These are phyloP conservation scores for Tuberolachnus salignus DNA, from an alignment of 2,888 invertebrate genomes.

Conservation along the genomic window DNA sequence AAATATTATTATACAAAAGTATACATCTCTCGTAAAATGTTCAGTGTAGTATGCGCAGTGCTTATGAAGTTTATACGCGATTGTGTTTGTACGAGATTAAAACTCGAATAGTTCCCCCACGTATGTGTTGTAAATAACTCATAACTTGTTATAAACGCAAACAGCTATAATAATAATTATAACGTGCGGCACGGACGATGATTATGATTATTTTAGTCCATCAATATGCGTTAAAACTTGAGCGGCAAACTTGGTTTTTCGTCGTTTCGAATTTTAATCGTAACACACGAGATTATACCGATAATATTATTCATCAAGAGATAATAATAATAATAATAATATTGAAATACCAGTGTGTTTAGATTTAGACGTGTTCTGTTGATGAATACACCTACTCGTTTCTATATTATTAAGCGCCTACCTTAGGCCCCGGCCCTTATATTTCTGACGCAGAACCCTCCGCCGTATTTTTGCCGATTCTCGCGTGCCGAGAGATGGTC, in stretches of 20 bases:
- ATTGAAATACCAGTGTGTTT: too few relatives aligned
- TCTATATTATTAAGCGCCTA: too few relatives aligned
- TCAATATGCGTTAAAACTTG: slow-evolving; percentile 4
- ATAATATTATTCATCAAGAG: neutral
- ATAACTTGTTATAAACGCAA: slow-evolving; percentile 12
- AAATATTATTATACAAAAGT: neutral
- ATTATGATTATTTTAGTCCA: neutral
- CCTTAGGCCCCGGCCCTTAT: too few relatives aligned
- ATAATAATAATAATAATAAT: too few relatives aligned
- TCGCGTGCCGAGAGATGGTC: too few relatives aligned
- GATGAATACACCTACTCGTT: too few relatives aligned
- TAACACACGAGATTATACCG: neutral
- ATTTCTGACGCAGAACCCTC: too few relatives aligned
- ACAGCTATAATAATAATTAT: neutral
- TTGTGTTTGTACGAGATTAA: slow-evolving; percentile 5
- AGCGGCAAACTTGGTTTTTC: neutral
- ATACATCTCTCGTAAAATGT: neutral
- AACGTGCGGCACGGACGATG: neutral
- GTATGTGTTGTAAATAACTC: neutral
- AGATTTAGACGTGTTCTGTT: neutral
- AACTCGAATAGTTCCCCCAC: neutral
- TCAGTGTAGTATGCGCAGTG: neutral
- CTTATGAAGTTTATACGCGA: neutral
- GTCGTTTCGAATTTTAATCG: neutral
- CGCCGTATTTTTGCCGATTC: too few relatives aligned